Conservation (phyloP, 2,797 vertebrate species). For the Eremophila alpestris region DNA sequence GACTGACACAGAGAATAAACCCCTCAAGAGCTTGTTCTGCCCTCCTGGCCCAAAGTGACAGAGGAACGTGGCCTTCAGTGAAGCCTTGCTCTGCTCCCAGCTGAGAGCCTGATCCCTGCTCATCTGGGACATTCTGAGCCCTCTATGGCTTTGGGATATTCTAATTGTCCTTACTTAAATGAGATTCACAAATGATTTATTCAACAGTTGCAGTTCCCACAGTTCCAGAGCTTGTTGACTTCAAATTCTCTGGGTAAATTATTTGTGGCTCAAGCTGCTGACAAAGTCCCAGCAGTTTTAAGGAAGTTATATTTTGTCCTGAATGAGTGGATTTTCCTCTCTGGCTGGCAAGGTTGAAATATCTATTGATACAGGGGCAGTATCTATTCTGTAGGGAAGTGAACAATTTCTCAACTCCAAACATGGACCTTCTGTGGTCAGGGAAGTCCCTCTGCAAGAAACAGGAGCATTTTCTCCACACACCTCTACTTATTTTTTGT, state of each 20-base stretch:
- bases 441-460: background rate
- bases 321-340: background rate
- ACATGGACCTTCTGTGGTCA: background rate
- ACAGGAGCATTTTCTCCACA: background rate
- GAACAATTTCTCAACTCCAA: background rate
- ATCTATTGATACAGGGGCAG: background rate
- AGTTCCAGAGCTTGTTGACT: conserved; percentile 30
- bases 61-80: background rate
- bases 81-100: background rate
- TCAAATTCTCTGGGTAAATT: conserved; percentile 31
- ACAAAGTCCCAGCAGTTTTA: background rate
- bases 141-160: background rate
- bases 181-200: conserved; percentile 20
- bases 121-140: background rate
- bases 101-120: background rate
- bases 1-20: background rate
- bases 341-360: background rate
- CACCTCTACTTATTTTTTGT: background rate
- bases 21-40: background rate
- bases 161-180: conserved; percentile 1
- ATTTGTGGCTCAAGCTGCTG: conserved; percentile 28
- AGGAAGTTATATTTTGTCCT: conserved; percentile 15
- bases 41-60: background rate
- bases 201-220: conserved; percentile 45
- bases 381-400: background rate